Evolutionary conservation across 2,888 invertebrate species (phyloP).

Genomic region (Amphimallon solstitiale): DNA sequence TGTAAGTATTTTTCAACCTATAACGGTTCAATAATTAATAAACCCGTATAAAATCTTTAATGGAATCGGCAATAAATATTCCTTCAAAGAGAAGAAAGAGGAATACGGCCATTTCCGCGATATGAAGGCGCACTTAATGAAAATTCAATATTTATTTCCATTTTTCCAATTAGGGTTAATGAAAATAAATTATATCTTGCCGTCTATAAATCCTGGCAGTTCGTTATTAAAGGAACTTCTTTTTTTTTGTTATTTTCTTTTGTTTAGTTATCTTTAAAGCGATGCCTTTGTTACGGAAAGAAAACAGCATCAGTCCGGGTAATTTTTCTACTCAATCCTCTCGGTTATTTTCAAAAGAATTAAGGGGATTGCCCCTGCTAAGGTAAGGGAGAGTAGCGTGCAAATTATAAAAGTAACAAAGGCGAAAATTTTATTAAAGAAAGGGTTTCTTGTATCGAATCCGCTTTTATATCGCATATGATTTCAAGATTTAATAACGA

Average conservation of each 20-base stretch:
- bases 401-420: constrained; percentile 49
- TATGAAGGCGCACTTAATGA: constrained; percentile 46
- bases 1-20: constrained; percentile 10
- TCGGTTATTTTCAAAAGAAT: constrained; percentile 22
- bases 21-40: constrained; percentile 43
- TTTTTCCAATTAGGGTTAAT: constrained; percentile 57
- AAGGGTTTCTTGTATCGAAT: constrained; percentile 34
- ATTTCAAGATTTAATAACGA: constrained; percentile 17
- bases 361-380: constrained; percentile 31
- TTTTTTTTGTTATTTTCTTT: constrained; percentile 43
- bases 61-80: constrained; percentile 41
- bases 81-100: constrained; percentile 32
- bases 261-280: constrained; percentile 44
- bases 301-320: constrained; percentile 39
- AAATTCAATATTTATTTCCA: constrained; percentile 53
- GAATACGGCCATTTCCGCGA: constrained; percentile 44
- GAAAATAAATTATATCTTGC: constrained; percentile 56
- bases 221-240: constrained; percentile 38
- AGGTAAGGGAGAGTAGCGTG: constrained; percentile 36
- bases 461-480: constrained; percentile 10
- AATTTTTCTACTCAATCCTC: constrained; percentile 36
- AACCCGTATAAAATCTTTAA: constrained; percentile 41
- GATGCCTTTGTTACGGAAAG: constrained; percentile 39
- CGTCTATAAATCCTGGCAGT: constrained; percentile 40
- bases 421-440: constrained; percentile 45